phyloP scores from a whole-genome alignment of 2,113 vertebrate genomes.

The Campylorhamphus procurvoides region DNA sequence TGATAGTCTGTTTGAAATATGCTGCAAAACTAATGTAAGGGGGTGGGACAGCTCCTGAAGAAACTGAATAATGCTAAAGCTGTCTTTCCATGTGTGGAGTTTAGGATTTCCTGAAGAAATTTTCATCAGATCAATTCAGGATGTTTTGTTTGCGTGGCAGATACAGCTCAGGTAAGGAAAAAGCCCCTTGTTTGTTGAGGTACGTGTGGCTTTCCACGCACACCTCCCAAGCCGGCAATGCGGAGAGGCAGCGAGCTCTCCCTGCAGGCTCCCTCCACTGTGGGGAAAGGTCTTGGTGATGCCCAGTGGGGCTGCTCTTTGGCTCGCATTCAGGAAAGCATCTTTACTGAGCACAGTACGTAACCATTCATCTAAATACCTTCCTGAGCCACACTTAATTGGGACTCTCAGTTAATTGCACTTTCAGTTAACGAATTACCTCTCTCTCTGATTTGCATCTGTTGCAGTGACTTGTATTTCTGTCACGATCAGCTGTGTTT shows the following conservation, averaged over 20 bases:
- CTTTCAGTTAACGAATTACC: neutral
- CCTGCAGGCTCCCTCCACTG: rapidly evolving
- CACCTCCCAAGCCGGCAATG: rapidly evolving
- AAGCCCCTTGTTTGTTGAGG: neutral
- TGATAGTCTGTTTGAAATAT: neutral
- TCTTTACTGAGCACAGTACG: neutral
- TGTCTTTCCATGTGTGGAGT: neutral
- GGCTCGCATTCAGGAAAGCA: neutral
- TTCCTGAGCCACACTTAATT: neutral
- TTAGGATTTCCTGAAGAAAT: conserved; percentile 87
- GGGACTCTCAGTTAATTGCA: neutral
- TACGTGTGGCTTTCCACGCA: rapidly evolving
- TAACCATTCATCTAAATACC: neutral
- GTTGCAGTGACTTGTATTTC: neutral
- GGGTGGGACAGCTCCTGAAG: neutral
- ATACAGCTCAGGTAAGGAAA: conserved; percentile 89
- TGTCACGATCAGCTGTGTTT: neutral
- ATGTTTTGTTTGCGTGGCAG: conserved; percentile 90
- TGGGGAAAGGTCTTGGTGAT: no score
- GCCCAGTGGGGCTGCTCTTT: neutral
- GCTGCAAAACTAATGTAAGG: neutral
- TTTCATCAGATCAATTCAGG: conserved; percentile 86
- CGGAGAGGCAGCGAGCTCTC: rapidly evolving
- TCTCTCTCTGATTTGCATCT: neutral
- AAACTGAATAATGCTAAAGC: neutral